Percentiles rank a stretch among this genome's conserved stretches.
Conservation (phyloP, 23 tunicate species). For the Phallusia fumigata region DNA sequence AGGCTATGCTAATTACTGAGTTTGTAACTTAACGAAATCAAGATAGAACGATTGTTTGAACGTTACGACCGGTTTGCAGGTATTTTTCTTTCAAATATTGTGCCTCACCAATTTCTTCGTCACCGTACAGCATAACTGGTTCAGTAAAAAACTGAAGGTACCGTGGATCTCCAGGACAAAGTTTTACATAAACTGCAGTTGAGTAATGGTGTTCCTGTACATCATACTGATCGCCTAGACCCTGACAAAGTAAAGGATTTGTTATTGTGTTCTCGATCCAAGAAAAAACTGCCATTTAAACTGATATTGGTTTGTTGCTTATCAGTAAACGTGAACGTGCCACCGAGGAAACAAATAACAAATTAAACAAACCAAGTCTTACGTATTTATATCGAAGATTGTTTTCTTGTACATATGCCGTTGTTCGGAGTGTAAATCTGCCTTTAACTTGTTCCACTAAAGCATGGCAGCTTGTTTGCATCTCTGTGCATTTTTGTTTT, state of each 20-base stretch:
- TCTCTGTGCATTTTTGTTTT: constrained; percentile 40
- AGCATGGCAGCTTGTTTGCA: constrained; percentile 49
- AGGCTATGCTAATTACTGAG: too few relatives aligned
- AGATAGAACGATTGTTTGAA: too few relatives aligned
- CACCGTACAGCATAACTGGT: constrained; percentile 51
- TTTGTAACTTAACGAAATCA: too few relatives aligned
- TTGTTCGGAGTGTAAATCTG: constrained; percentile 60
- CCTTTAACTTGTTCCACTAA: constrained; percentile 62
- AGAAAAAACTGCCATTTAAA: neutral
- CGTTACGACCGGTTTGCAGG: too few relatives aligned
- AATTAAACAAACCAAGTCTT: neutral
- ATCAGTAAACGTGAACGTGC: neutral
- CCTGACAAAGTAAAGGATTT: constrained; percentile 28
- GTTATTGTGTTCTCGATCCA: too few relatives aligned
- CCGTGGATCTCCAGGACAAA: constrained; percentile 33
- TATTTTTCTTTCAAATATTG: neutral
- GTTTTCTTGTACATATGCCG: constrained; percentile 78
- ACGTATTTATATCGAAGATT: constrained; percentile 51
- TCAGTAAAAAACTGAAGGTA: constrained; percentile 48
- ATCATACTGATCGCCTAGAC: constrained; percentile 49
- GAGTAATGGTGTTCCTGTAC: constrained; percentile 54
- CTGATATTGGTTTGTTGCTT: neutral
- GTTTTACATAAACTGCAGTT: constrained; percentile 56
- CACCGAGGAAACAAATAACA: too few relatives aligned
- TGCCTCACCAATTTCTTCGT: constrained; percentile 35